Conservation (phyloP, 2,888 invertebrate species). For the Netelia melanura region DNA sequence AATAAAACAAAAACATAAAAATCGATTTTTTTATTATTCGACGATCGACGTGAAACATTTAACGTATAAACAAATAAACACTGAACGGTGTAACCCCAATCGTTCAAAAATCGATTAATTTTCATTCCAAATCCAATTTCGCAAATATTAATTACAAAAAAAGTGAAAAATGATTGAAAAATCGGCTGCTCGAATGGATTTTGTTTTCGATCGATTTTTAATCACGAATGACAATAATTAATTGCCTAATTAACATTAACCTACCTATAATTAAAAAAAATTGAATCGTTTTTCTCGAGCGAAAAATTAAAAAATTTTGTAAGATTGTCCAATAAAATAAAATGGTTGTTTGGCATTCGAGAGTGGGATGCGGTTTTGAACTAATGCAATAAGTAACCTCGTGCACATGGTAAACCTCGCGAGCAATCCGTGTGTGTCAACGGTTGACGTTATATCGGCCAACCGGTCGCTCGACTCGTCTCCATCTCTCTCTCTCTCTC, state of each 20-base stretch:
- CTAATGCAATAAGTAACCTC: conserved; percentile 46
- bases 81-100: too few species aligned
- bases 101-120: too few species aligned
- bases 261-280: too few species aligned
- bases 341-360: neutral
- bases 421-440: conserved; percentile 67
- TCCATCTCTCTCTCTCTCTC: conserved; percentile 17
- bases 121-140: neutral
- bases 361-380: conserved; percentile 24
- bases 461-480: conserved; percentile 27
- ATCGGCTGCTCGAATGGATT: too few species aligned
- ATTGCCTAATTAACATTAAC: too few species aligned
- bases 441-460: conserved; percentile 63
- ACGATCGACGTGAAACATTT: neutral
- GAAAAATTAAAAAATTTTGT: too few species aligned
- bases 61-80: neutral
- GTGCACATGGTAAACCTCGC: conserved; percentile 33
- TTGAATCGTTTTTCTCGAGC: too few species aligned
- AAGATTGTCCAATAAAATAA: neutral
- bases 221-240: too few species aligned
- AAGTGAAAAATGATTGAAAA: neutral
- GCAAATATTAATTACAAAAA: too few species aligned
- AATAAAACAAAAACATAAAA: neutral
- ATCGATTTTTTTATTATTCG: neutral
- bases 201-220: too few species aligned